Percentiles rank a stretch among this genome's conserved stretches.
Conservation (phyloP, 2,888 invertebrate species). For the Polydrusus cervinus region DNA sequence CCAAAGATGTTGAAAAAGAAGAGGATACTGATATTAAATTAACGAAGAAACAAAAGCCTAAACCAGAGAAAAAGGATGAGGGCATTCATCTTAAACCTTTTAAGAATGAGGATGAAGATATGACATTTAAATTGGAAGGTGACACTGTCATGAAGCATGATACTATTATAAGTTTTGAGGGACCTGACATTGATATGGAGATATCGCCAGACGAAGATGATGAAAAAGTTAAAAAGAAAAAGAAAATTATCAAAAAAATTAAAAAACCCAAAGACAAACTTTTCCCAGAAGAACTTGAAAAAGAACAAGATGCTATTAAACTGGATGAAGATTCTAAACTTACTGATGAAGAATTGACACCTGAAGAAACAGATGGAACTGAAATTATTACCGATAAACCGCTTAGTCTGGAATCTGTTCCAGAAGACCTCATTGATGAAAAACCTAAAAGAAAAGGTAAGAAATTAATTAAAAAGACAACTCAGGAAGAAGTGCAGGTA, state of each 20-base stretch:
- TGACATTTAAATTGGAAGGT: slow-evolving; percentile 57
- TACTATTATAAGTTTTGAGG: slow-evolving; percentile 57
- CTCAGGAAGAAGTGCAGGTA: slow-evolving; percentile 52
- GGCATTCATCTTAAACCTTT: slow-evolving; percentile 68
- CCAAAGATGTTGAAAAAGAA: slow-evolving; percentile 65
- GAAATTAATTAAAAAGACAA: slow-evolving; percentile 53
- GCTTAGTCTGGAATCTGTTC: slow-evolving; percentile 52
- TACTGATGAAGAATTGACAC: slow-evolving; percentile 8
- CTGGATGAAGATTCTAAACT: not conserved
- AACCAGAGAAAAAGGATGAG: slow-evolving; percentile 64
- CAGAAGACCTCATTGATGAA: slow-evolving; percentile 54
- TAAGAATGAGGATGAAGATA: slow-evolving; percentile 65
- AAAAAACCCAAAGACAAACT: slow-evolving; percentile 61
- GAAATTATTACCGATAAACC: slow-evolving; percentile 55
- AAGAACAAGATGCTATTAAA: not conserved
- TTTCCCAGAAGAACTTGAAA: slow-evolving; percentile 56
- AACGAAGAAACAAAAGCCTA: slow-evolving; percentile 62
- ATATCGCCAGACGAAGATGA: slow-evolving; percentile 59
- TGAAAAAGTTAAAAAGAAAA: slow-evolving; percentile 50
- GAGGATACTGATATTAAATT: slow-evolving; percentile 69
- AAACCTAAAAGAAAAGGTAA: slow-evolving; percentile 59
- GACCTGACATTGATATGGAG: slow-evolving; percentile 61
- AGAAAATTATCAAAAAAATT: slow-evolving; percentile 60
- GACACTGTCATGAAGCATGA: slow-evolving; percentile 54
- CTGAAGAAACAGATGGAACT: slow-evolving; percentile 54